Evolutionary conservation across 2,113 vertebrate species (phyloP).

Genomic region (Alaudala cheleensis): DNA sequence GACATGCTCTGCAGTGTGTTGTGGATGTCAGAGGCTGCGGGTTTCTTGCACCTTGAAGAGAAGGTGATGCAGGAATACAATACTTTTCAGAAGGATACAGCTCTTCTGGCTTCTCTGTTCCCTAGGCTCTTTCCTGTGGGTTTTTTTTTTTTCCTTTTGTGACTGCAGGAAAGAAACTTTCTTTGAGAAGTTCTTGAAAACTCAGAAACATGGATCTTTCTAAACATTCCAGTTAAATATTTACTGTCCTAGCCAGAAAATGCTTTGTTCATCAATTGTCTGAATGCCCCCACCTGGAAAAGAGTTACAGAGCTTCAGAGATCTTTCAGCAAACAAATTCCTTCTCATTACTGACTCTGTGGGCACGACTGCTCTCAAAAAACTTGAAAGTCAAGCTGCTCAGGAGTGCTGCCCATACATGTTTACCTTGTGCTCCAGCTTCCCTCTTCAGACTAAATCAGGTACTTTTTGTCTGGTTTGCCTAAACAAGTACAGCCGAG

Average conservation of each 20-base stretch:
- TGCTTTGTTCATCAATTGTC: conserved; percentile 17
- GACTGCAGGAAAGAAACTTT: neutral
- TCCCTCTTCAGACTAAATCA: conserved; percentile 59
- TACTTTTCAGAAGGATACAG: neutral
- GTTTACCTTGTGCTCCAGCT: conserved; percentile 65
- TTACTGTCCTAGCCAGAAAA: conserved; percentile 25
- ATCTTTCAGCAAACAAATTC: conserved; percentile 77
- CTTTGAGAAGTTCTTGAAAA: neutral
- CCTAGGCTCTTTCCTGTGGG: neutral
- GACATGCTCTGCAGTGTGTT: neutral
- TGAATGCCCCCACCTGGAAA: conserved; percentile 64
- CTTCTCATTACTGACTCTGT: conserved; percentile 55
- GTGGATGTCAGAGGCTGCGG: neutral
- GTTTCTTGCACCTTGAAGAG: neutral
- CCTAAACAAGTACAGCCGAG: conserved; percentile 55
- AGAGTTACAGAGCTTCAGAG: conserved; percentile 69
- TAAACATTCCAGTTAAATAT: conserved; percentile 56
- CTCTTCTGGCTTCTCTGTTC: neutral
- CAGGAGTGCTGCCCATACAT: conserved; percentile 64
- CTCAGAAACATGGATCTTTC: neutral
- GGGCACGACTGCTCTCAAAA: conserved; percentile 57
- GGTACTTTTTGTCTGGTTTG: conserved; percentile 60
- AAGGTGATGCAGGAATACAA: neutral
- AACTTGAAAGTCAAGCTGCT: conserved; percentile 74
- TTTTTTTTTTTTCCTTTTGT: neutral